Evolutionary conservation across 2,888 invertebrate species (phyloP).

Genomic region (Stenurella melanura): DNA sequence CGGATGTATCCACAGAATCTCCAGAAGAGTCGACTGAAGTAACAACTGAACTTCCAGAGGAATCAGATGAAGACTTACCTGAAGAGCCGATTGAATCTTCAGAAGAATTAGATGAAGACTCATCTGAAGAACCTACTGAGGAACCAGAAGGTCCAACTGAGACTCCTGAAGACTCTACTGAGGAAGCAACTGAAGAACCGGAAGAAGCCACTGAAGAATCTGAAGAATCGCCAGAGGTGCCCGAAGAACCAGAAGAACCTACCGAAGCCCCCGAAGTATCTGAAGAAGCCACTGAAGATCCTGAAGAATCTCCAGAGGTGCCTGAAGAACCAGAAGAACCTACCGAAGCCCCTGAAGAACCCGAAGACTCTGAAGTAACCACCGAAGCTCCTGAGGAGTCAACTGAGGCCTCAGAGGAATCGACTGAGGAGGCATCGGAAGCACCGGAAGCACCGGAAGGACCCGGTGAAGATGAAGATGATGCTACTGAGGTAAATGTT

Average conservation of each 20-base stretch:
- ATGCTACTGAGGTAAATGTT: neutral
- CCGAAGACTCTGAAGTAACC: neutral
- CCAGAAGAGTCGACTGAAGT: neutral
- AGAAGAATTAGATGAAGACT: neutral
- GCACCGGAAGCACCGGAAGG: conserved; percentile 12
- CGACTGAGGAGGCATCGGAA: neutral
- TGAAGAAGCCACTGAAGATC: neutral
- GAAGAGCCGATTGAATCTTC: neutral
- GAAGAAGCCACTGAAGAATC: neutral
- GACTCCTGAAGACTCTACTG: neutral
- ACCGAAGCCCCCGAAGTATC: neutral
- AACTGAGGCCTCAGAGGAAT: neutral
- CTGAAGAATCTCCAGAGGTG: no score
- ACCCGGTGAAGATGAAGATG: neutral
- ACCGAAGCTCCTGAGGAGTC: neutral
- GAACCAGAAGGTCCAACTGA: neutral
- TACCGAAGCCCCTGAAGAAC: neutral
- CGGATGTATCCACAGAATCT: neutral
- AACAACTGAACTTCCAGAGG: neutral
- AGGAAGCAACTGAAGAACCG: conserved; percentile 2
- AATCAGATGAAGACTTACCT: no score
- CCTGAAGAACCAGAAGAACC: neutral
- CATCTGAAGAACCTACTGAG: neutral
- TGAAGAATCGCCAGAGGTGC: conserved; percentile 12
- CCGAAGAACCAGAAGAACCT: conserved; percentile 21